Conservation (phyloP, 2,797 vertebrate genomes). For the Tauraco hartlaubi region DNA sequence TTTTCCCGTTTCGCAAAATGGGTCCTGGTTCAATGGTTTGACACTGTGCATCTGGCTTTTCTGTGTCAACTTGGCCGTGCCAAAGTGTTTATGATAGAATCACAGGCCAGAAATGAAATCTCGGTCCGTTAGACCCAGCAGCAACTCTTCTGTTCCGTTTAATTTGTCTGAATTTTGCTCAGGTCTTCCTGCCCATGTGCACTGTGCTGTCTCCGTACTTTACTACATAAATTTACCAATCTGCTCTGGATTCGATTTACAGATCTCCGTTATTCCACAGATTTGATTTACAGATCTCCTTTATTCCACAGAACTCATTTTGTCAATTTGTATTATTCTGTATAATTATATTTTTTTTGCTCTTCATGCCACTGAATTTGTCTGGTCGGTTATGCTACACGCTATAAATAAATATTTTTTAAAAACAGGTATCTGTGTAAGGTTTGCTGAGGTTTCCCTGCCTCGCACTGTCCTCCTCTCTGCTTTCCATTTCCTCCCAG, state of each 20-base stretch:
- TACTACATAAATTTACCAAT: background rate
- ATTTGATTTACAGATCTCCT: background rate
- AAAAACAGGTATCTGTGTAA: background rate
- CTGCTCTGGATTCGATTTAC: background rate
- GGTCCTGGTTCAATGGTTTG: background rate
- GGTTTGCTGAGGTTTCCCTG: background rate
- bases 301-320: background rate
- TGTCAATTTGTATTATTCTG: background rate
- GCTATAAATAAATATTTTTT: conserved; percentile 21
- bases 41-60: background rate
- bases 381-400: background rate
- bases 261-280: background rate
- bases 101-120: background rate
- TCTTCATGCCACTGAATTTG: background rate
- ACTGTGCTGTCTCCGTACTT: background rate
- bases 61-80: background rate
- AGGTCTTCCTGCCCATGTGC: accelerated
- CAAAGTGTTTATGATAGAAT: background rate
- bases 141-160: background rate
- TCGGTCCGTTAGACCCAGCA: background rate
- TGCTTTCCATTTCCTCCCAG: background rate
- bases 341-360: background rate
- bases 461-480: background rate
- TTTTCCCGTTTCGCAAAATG: background rate
- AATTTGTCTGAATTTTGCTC: background rate